These are phyloP conservation scores for Dioctria linearis DNA, from an alignment of 2,888 invertebrate genomes.

Conservation along the genomic window DNA sequence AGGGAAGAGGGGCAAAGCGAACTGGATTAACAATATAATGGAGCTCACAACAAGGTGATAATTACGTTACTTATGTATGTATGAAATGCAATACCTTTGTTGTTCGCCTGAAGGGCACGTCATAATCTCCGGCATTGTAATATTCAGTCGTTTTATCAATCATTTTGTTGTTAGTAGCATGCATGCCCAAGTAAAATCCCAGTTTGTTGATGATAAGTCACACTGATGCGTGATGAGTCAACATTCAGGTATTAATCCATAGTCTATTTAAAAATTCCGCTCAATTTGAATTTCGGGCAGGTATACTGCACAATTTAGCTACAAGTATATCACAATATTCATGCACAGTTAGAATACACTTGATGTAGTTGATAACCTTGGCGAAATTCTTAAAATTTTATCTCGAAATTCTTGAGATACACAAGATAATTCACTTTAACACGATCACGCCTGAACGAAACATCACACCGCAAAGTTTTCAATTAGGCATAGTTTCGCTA, in stretches of 20 bases:
- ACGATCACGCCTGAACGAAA: slow-evolving; percentile 37
- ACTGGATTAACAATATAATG: slow-evolving; percentile 2
- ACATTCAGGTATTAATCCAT: slow-evolving; percentile 44
- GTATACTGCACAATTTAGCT: background rate
- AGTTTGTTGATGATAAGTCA: slow-evolving; percentile 43
- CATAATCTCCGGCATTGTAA: slow-evolving; percentile 66
- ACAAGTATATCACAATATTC: background rate
- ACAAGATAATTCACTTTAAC: slow-evolving; percentile 36
- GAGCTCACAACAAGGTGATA: slow-evolving; percentile 18
- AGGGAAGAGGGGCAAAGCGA: slow-evolving; percentile 2
- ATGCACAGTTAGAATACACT: slow-evolving; percentile 9
- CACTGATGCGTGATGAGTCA: slow-evolving; percentile 51
- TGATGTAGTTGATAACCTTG: background rate
- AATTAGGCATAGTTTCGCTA: slow-evolving; percentile 35
- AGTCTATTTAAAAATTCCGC: background rate
- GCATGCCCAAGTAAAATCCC: slow-evolving; percentile 40
- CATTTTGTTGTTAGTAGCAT: slow-evolving; percentile 61
- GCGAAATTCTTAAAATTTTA: slow-evolving; percentile 8
- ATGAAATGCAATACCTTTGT: slow-evolving; percentile 52
- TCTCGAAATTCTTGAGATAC: slow-evolving; percentile 37
- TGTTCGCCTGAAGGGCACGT: slow-evolving; percentile 63
- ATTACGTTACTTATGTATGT: slow-evolving; percentile 29
- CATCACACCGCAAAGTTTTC: slow-evolving; percentile 12
- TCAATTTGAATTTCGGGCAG: background rate
- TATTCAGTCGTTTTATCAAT: slow-evolving; percentile 65